These are phyloP conservation scores for Merops nubicus DNA, from an alignment of 2,113 vertebrate genomes.

Conservation along the genomic window DNA sequence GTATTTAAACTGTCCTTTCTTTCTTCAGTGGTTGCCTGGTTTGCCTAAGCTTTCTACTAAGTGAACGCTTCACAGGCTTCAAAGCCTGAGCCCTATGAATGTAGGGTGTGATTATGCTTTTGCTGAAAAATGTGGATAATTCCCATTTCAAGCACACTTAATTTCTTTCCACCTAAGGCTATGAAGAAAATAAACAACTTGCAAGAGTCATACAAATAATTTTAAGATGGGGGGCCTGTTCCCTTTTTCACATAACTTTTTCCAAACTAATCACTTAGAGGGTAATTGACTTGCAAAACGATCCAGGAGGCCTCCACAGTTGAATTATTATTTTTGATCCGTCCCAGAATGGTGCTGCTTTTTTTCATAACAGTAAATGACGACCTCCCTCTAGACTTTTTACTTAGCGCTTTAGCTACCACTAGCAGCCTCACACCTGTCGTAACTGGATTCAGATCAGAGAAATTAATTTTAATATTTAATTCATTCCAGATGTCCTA, in stretches of 20 bases:
- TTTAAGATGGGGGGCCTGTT: conserved; percentile 38
- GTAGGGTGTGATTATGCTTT: background rate
- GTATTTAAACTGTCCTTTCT: conserved; percentile 6
- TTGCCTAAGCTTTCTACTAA: conserved; percentile 17
- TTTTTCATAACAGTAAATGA: conserved; percentile 66
- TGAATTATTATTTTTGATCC: conserved; percentile 60
- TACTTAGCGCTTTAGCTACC: conserved; percentile 41
- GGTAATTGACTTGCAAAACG: conserved; percentile 56
- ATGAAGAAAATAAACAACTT: conserved; percentile 66
- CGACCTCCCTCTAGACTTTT: conserved; percentile 37
- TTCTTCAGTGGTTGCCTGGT: background rate
- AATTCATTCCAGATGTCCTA: conserved; percentile 70
- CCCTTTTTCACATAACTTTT: conserved; percentile 43
- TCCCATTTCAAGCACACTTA: conserved; percentile 56
- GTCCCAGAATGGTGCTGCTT: conserved; percentile 44
- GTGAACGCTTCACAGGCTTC: conserved; percentile 14
- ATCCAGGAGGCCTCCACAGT: conserved; percentile 49
- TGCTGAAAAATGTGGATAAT: conserved; percentile 48
- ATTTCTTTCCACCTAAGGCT: conserved; percentile 59
- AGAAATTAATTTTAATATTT: conserved; percentile 71
- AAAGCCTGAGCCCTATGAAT: conserved; percentile 11
- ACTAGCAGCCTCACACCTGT: conserved; percentile 59
- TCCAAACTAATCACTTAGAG: conserved; percentile 35
- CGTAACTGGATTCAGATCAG: conserved; percentile 68
- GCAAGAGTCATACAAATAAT: conserved; percentile 45